These are phyloP conservation scores for Tokudaia muenninki DNA, from an alignment of 2,797 vertebrate genomes.

Conservation along the genomic window DNA sequence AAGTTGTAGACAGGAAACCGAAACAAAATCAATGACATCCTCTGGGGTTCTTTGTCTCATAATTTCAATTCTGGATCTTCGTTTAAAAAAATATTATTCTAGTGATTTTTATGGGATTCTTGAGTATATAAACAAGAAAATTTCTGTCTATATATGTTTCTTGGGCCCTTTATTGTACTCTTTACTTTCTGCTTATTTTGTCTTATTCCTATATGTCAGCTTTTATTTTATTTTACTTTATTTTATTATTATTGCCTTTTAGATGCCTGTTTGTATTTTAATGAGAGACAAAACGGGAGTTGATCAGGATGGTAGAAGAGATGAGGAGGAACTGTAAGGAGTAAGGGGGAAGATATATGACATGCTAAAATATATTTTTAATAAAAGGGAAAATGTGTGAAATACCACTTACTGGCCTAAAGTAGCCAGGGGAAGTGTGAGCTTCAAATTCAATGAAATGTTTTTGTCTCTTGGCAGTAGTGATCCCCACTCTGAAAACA, in stretches of 20 bases:
- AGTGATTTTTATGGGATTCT: not conserved
- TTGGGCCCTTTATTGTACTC: not conserved
- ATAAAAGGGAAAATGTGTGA: not conserved
- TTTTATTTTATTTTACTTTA: no score
- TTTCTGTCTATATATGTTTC: not conserved
- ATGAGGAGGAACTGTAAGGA: not conserved
- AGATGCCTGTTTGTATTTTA: not conserved
- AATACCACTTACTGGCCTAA: not conserved
- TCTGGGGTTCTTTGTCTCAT: not conserved
- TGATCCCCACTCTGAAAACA: not conserved
- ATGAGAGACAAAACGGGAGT: not conserved
- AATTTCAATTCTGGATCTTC: not conserved
- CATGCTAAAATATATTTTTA: not conserved
- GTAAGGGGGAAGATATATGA: not conserved
- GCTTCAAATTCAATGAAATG: not conserved
- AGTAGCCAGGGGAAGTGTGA: not conserved
- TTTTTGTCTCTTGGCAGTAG: not conserved
- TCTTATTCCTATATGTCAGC: no score
- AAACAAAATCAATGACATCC: not conserved
- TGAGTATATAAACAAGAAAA: not conserved
- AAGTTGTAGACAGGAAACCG: not conserved
- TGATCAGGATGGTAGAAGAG: not conserved
- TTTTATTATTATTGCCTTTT: not conserved
- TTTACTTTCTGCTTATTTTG: no score
- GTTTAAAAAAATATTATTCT: not conserved